Percentiles rank a stretch among this genome's conserved stretches.
These are phyloP conservation scores for Pristionchus fissidentatus DNA, from an alignment of 2,888 invertebrate species.

Conservation along the genomic window DNA sequence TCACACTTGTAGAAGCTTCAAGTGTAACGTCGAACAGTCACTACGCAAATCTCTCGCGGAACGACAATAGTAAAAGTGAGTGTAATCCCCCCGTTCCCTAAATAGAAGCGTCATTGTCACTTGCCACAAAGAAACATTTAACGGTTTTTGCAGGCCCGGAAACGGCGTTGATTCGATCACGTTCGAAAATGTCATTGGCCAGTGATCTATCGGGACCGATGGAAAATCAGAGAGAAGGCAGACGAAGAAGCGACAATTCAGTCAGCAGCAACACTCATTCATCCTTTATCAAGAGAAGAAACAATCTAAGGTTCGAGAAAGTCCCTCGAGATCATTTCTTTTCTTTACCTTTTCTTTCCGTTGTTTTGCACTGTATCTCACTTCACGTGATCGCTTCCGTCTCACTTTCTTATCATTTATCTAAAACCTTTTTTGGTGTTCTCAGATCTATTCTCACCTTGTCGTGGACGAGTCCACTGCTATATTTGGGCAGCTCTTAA, in stretches of 20 bases:
- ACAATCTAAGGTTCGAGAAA: slow-evolving; percentile 23
- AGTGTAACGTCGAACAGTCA: not conserved
- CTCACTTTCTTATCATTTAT: too few relatives aligned
- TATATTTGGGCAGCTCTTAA: too few relatives aligned
- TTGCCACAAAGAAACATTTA: too few relatives aligned
- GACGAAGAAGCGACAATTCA: slow-evolving; percentile 43
- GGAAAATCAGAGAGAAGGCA: not conserved
- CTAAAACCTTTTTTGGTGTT: not conserved
- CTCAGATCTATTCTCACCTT: not conserved
- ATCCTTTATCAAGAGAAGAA: slow-evolving; percentile 34
- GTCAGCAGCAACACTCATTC: slow-evolving; percentile 38
- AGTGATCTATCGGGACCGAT: slow-evolving; percentile 27
- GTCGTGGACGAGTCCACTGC: not conserved
- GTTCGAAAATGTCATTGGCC: slow-evolving; percentile 13
- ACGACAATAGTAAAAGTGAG: not conserved
- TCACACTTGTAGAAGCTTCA: not conserved
- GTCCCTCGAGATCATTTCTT: too few relatives aligned
- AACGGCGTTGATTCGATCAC: not conserved
- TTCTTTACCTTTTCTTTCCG: not conserved
- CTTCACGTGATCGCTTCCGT: slow-evolving; percentile 9
- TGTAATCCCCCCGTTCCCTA: not conserved
- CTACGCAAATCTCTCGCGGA: slow-evolving; percentile 11
- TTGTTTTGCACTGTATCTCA: not conserved
- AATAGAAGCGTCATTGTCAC: not conserved
- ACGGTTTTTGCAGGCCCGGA: slow-evolving; percentile 17